A percentile compares a stretch with the other conserved stretches of the same genome.
These are phyloP conservation scores for Hybos culiciformis DNA, from an alignment of 2,888 invertebrate genomes.

Conservation along the genomic window DNA sequence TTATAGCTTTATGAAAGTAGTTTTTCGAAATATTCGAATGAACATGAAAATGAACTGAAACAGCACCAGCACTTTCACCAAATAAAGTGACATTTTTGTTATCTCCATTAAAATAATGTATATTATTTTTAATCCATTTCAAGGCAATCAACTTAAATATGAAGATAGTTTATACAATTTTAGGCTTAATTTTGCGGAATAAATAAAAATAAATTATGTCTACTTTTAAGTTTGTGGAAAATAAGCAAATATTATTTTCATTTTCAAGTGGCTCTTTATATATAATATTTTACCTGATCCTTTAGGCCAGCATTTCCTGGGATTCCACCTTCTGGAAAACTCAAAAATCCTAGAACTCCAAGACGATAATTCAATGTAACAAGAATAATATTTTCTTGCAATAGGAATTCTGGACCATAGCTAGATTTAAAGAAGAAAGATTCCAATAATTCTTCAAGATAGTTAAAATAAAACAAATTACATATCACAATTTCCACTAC, in stretches of 20 bases:
- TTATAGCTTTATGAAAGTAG: conserved; percentile 18
- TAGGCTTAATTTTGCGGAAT: too few species aligned
- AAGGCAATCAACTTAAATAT: conserved; percentile 27
- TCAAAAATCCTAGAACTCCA: conserved; percentile 18
- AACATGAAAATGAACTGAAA: conserved; percentile 16
- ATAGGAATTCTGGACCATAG: conserved; percentile 17
- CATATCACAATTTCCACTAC: conserved; percentile 25
- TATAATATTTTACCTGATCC: conserved; percentile 16
- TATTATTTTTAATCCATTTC: conserved; percentile 30
- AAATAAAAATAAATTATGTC: too few species aligned
- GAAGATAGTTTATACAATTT: neutral
- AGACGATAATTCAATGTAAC: conserved; percentile 20
- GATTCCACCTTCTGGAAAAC: conserved; percentile 16
- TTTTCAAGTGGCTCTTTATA: too few species aligned
- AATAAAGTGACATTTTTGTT: conserved; percentile 17
- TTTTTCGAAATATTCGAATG: conserved; percentile 15
- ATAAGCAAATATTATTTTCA: too few species aligned
- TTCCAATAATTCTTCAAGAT: too few species aligned
- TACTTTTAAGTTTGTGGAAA: too few species aligned
- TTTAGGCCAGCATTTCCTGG: conserved; percentile 19
- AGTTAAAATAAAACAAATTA: neutral
- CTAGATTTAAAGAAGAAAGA: conserved; percentile 10
- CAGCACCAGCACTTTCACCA: conserved; percentile 19
- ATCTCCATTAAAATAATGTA: conserved; percentile 35
- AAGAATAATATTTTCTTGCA: conserved; percentile 19